Evolutionary conservation across 2,113 vertebrate genomes (phyloP).

Genomic region (Otocyon megalotis): DNA sequence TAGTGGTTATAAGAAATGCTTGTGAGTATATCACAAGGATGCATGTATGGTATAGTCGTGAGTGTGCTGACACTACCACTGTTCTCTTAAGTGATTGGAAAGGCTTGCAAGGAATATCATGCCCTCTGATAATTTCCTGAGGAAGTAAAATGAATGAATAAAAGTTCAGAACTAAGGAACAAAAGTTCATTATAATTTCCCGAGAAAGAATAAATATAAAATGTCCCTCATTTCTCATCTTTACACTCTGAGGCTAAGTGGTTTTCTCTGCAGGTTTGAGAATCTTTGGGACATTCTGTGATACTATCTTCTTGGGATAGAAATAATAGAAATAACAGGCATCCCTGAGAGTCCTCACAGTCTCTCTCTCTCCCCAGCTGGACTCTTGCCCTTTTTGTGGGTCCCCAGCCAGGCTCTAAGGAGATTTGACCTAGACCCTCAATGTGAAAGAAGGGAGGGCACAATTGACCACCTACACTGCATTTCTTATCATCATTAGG

Average conservation of each 20-base stretch:
- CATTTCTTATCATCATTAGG: background rate
- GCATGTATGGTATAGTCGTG: fast-evolving
- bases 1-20: background rate
- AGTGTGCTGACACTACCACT: background rate
- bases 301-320: background rate
- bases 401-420: background rate
- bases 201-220: background rate
- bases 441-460: background rate
- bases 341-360: fast-evolving
- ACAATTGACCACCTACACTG: fast-evolving
- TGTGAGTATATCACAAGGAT: background rate
- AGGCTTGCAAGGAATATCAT: fast-evolving
- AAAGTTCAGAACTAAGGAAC: background rate
- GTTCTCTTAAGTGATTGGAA: background rate
- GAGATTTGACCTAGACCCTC: background rate
- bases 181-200: background rate
- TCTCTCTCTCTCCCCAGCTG: background rate
- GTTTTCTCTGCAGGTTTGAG: background rate
- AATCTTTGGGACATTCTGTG: background rate
- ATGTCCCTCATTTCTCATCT: background rate
- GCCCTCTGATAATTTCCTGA: background rate
- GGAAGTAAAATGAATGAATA: background rate
- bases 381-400: background rate
- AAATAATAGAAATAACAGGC: background rate
- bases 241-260: background rate